Percentiles rank a stretch among this genome's conserved stretches.
phyloP scores from a whole-genome alignment of 2,113 vertebrate genomes.

The Brachypodius melanocephalos region DNA sequence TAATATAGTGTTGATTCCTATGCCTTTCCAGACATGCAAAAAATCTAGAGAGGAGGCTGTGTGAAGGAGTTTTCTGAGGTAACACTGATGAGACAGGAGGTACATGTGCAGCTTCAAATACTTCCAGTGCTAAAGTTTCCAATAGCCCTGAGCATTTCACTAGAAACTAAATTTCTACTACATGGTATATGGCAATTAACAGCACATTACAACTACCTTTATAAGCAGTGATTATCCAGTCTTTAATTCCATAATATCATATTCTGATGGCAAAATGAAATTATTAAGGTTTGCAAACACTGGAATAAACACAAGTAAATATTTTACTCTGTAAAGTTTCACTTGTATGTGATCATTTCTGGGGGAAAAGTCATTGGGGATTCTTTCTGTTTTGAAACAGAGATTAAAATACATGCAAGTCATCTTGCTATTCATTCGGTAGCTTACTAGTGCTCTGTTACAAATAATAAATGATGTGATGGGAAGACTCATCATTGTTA shows the following conservation, averaged over 20 bases:
- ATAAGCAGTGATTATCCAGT: not conserved
- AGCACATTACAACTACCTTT: not conserved
- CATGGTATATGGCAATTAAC: not conserved
- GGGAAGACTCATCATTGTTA: not conserved
- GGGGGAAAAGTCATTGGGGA: not conserved
- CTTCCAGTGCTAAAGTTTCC: not conserved
- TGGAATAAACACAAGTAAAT: not conserved
- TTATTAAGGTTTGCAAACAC: not conserved
- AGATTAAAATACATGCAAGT: not conserved
- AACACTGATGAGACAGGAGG: not conserved
- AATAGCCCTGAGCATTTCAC: not conserved
- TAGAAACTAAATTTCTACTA: not conserved
- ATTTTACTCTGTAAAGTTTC: not conserved
- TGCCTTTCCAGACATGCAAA: not conserved
- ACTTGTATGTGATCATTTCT: not conserved
- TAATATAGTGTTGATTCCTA: not conserved
- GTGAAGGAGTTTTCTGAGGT: not conserved
- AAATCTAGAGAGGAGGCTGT: not conserved
- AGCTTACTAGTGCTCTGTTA: not conserved
- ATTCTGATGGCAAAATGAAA: not conserved
- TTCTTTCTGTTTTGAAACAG: not conserved
- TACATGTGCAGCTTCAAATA: not conserved
- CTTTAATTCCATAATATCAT: constrained; percentile 6
- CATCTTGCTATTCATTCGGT: not conserved
- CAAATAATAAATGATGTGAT: not conserved